Base-by-base conservation (phyloP, 2,113 vertebrate species). In the Labeo catla region DNA sequence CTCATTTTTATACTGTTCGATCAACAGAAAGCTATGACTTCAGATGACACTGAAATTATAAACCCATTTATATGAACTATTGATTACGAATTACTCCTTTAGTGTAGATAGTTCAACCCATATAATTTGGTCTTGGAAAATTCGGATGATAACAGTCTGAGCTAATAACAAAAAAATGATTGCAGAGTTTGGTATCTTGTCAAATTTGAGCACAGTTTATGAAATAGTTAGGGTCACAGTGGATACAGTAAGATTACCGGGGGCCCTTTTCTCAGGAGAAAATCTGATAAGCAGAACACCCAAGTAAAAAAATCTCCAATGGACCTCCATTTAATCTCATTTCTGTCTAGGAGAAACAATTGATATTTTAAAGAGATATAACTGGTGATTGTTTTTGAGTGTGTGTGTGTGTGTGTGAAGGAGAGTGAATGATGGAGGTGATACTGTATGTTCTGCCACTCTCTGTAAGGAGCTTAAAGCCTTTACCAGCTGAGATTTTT, bases 381-480 rank as follows among this genome's bases (percentile, higher is more conserved):
- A 50, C 45, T 74, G 49, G 43, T 23, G 4, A 13, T 12, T 74
- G 72, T 76, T 74, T 10, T 45, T 11, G 3, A 1, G 49, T 43
- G n/a, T 54, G 23, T 76, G 13, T 43, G n/a, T 54, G 23, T 76
- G 13, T 63, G 43, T 81, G 1, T 19, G 23, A 45, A 49, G 8
- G 8, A 81, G 34, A 81, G 23, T 81, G 15, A 66, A 70, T 52
- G 80, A 70, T 82, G 28, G 63, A 70, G 63, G 45, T 82, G 80
- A 82, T 77, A 34, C 8, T 9, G 6, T 70, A 52, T 70, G 45
- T 68, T 82, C 80, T 68, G 47, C 28, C 80, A 84, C 21, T 57
- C 36, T 83, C 50, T 59, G 45, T 72, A 23, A 83, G 34, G 66
- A 73, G 82, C 68, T 73, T 73, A 84, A 10, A 84, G 36, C 23